Percentiles rank a stretch among this genome's conserved stretches.
Conservation (phyloP, 2,888 invertebrate genomes). For the Danaus chrysippus region DNA sequence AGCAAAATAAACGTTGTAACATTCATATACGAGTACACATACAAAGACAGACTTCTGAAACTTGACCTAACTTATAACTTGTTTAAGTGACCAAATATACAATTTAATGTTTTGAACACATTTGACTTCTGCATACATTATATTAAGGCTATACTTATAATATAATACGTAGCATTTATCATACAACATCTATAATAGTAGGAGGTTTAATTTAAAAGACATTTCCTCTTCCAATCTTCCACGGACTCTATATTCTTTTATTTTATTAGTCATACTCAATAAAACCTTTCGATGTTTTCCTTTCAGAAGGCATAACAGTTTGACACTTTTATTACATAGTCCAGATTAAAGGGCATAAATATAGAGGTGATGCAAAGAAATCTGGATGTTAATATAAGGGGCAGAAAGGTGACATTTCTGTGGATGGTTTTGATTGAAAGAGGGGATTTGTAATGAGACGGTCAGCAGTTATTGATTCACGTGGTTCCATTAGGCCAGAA, state of each 20-base stretch:
- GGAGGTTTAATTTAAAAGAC: too few relatives aligned
- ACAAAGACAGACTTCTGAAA: conserved; percentile 5
- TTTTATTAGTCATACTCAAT: conserved; percentile 55
- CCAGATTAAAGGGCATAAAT: conserved; percentile 52
- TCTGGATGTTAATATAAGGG: conserved; percentile 30
- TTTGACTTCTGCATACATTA: too few relatives aligned
- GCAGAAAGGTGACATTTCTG: conserved; percentile 37
- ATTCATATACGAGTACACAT: not conserved
- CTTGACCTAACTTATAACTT: not conserved
- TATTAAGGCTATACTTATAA: too few relatives aligned
- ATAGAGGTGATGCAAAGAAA: conserved; percentile 25
- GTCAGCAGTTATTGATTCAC: conserved; percentile 77
- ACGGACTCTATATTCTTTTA: conserved; percentile 38
- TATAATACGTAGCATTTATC: too few relatives aligned
- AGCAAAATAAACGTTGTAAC: conserved; percentile 2
- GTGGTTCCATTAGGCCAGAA: conserved; percentile 54
- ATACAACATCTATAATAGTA: too few relatives aligned
- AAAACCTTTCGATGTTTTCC: conserved; percentile 60
- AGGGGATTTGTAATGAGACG: conserved; percentile 69
- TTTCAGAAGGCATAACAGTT: conserved; percentile 52
- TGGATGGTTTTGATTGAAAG: conserved; percentile 57
- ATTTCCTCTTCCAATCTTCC: conserved; percentile 11
- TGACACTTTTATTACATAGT: conserved; percentile 61
- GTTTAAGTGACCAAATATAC: too few relatives aligned
- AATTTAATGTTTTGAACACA: too few relatives aligned